Evolutionary conservation across 2,113 vertebrate species (phyloP).

Genomic region (Oreochromis spilurus): DNA sequence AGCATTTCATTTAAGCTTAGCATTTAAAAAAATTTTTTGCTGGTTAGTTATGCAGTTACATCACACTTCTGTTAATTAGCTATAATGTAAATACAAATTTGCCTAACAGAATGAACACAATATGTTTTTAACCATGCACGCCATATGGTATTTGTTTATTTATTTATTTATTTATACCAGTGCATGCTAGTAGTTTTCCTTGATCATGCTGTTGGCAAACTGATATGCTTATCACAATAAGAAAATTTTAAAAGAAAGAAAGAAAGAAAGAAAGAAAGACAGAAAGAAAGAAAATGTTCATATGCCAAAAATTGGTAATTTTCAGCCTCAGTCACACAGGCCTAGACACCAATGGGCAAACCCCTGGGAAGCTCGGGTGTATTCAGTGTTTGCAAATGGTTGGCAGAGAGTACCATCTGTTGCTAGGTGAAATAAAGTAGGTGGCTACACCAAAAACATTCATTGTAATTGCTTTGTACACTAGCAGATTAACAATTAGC

Average conservation of each 20-base stretch:
- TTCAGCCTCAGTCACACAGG: background rate
- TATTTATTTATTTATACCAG: background rate
- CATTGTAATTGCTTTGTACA: background rate
- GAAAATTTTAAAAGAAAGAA: too few relatives aligned
- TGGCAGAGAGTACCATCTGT: background rate
- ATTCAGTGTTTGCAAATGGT: background rate
- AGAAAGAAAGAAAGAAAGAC: too few relatives aligned
- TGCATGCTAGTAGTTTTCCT: background rate
- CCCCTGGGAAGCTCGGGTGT: background rate
- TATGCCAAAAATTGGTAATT: background rate
- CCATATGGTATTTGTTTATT: background rate
- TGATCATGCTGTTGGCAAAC: background rate
- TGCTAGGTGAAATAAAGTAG: background rate
- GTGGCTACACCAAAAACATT: background rate
- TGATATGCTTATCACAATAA: background rate
- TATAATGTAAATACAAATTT: background rate
- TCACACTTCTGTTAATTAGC: background rate
- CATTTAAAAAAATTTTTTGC: rapidly evolving
- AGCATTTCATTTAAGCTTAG: background rate
- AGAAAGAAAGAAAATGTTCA: background rate
- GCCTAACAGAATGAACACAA: background rate
- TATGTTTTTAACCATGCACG: background rate
- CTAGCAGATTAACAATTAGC: background rate
- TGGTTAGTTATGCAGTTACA: background rate
- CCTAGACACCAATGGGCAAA: background rate